Evolutionary conservation across 2,797 vertebrate genomes (phyloP).

Genomic region (Hydrocynus forskahlii): DNA sequence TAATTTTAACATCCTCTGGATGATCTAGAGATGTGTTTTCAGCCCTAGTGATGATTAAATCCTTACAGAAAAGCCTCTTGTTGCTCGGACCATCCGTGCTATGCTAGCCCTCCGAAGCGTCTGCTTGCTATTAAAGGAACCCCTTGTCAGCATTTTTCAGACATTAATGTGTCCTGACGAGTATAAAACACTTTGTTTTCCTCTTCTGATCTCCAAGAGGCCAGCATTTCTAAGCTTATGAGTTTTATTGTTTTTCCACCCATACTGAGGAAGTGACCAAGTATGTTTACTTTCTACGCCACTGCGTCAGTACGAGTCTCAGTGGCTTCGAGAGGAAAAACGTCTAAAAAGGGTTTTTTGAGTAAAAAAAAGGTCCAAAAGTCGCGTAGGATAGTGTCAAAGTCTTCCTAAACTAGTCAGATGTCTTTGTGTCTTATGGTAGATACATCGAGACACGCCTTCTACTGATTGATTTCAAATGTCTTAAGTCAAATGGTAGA

Average conservation of each 20-base stretch:
- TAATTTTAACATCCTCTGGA: too few relatives aligned
- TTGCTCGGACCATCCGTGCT: constrained; percentile 24
- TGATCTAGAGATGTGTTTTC: not conserved
- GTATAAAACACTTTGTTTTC: not conserved
- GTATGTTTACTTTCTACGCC: constrained; percentile 67
- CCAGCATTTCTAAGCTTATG: not conserved
- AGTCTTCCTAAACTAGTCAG: not conserved
- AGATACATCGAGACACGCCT: too few relatives aligned
- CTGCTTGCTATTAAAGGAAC: constrained; percentile 2
- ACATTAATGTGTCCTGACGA: not conserved
- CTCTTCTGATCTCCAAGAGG: not conserved
- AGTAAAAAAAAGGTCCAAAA: not conserved
- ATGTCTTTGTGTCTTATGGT: not conserved
- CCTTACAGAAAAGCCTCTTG: constrained; percentile 21
- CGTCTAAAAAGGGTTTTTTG: too few relatives aligned
- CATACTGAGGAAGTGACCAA: constrained; percentile 42
- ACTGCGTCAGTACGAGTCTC: constrained; percentile 71
- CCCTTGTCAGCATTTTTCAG: not conserved
- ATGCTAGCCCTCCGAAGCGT: constrained; percentile 19
- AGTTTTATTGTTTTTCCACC: not conserved
- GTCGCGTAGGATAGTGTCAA: not conserved
- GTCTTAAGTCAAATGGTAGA: too few relatives aligned
- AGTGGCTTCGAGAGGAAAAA: not conserved
- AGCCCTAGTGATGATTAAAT: not conserved
- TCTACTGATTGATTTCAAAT: too few relatives aligned